phyloP scores from a whole-genome alignment of 2,888 invertebrate genomes.

The Xylocampa areola region DNA sequence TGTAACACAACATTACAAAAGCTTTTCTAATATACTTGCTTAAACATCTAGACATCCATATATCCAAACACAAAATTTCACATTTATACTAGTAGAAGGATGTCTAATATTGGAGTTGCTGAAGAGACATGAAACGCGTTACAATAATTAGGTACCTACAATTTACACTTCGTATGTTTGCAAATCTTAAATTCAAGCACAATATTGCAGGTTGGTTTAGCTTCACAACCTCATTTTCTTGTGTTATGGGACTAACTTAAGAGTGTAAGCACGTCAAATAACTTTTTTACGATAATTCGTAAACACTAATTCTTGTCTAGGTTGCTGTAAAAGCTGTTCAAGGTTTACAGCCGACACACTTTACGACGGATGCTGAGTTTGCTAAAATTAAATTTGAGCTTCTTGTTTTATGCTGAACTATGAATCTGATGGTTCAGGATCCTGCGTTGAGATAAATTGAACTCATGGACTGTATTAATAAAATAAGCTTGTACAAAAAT shows the following conservation, averaged over 20 bases:
- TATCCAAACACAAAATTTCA: too few species aligned
- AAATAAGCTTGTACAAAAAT: too few species aligned
- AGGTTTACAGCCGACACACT: constrained; percentile 47
- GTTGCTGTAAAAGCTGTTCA: constrained; percentile 43
- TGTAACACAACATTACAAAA: too few species aligned
- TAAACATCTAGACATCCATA: too few species aligned
- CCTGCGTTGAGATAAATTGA: background rate
- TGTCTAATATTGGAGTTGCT: too few species aligned
- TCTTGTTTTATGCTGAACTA: constrained; percentile 20
- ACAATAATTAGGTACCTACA: too few species aligned
- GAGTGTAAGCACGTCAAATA: constrained; percentile 43
- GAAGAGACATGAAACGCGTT: too few species aligned
- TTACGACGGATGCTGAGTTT: constrained; percentile 51
- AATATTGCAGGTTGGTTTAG: constrained; percentile 2
- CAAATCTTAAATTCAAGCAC: constrained; percentile 5
- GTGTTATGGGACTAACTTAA: constrained; percentile 36
- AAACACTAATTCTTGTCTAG: constrained; percentile 46
- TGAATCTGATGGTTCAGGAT: constrained; percentile 8
- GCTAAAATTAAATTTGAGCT: constrained; percentile 45
- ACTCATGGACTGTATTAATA: too few species aligned
- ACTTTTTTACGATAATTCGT: constrained; percentile 58
- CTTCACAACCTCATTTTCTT: constrained; percentile 18
- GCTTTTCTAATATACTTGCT: too few species aligned
- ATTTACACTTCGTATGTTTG: too few species aligned
- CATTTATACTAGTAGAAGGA: too few species aligned